These are phyloP conservation scores for Lamproptera curius DNA, from an alignment of 2,888 invertebrate genomes.

Conservation along the genomic window DNA sequence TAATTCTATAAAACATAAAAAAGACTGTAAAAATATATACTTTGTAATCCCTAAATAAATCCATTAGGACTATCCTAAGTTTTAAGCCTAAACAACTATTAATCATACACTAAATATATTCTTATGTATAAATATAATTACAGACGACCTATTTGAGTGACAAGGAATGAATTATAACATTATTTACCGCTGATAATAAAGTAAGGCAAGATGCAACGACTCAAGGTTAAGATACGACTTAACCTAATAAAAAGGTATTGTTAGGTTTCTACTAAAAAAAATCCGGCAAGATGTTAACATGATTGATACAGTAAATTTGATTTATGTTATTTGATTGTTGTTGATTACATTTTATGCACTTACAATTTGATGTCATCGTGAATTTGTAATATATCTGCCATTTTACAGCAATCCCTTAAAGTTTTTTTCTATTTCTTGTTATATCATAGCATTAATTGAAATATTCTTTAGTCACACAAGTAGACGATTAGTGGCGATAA, in stretches of 20 bases:
- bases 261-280: constrained; percentile 36
- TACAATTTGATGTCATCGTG: constrained; percentile 87
- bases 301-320: constrained; percentile 3
- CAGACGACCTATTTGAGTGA: neutral
- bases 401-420: constrained; percentile 32
- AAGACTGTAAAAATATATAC: too few species aligned
- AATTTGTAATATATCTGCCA: constrained; percentile 81
- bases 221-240: constrained; percentile 7
- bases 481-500: constrained; percentile 12
- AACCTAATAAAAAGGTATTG: constrained; percentile 20
- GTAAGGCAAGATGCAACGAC: neutral
- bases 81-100: too few species aligned
- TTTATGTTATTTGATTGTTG: too few species aligned
- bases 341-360: constrained; percentile 57
- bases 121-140: too few species aligned
- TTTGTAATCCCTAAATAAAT: too few species aligned
- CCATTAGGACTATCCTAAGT: too few species aligned
- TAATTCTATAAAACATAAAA: too few species aligned
- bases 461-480: constrained; percentile 4
- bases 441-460: constrained; percentile 26
- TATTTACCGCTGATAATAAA: neutral
- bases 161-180: neutral
- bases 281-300: constrained; percentile 17
- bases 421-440: constrained; percentile 18
- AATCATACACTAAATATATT: too few species aligned